A percentile compares a stretch with the other conserved stretches of the same genome.
These are phyloP conservation scores for Bryconaethiops microstoma DNA, from an alignment of 2,797 vertebrate species.

Conservation along the genomic window DNA sequence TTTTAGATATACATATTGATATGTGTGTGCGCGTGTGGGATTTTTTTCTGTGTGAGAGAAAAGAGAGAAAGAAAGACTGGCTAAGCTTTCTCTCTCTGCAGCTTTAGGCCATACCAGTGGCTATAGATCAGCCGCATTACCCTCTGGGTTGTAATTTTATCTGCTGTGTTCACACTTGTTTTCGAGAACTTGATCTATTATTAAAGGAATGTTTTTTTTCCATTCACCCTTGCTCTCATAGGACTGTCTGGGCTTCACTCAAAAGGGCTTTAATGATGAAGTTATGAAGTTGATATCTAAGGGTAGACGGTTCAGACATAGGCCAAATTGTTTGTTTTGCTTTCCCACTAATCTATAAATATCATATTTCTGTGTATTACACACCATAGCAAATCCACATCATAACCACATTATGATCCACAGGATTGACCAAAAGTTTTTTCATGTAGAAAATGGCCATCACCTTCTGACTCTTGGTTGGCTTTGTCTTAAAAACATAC, in stretches of 20 bases:
- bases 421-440: neutral
- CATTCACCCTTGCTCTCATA: slow-evolving; percentile 11
- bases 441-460: neutral
- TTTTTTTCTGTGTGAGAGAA: no score
- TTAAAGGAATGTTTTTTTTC: slow-evolving; percentile 55
- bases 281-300: neutral
- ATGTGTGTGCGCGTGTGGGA: slow-evolving; percentile 4
- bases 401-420: no score
- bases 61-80: neutral
- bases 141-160: slow-evolving; percentile 61
- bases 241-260: neutral
- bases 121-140: slow-evolving; percentile 38
- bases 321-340: neutral
- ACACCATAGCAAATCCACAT: no score
- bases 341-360: neutral
- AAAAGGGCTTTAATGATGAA: neutral
- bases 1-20: neutral
- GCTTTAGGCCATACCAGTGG: slow-evolving; percentile 53
- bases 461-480: neutral
- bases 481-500: neutral
- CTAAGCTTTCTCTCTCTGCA: neutral
- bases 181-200: slow-evolving; percentile 65
- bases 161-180: slow-evolving; percentile 60
- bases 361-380: neutral
- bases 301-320: neutral